phyloP scores from a whole-genome alignment of 2,113 vertebrate genomes.

The Xiphophorus hellerii region DNA sequence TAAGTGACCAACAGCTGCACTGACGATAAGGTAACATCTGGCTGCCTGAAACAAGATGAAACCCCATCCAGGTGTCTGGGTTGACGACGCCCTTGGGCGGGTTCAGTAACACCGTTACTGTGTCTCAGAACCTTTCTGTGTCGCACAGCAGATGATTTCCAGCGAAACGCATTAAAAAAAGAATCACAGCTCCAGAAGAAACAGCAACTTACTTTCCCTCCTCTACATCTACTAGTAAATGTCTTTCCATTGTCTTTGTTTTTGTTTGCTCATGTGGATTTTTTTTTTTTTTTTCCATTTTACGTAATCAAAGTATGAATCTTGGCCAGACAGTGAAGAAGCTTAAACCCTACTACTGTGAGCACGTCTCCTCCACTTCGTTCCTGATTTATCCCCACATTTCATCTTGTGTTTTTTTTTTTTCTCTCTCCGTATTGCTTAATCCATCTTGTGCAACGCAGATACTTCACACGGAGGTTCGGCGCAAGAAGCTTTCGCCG shows the following conservation, averaged over 20 bases:
- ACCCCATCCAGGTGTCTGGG: neutral
- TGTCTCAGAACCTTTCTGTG: neutral
- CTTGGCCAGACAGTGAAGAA: slow-evolving; percentile 41
- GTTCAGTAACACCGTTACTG: neutral
- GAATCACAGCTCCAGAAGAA: neutral
- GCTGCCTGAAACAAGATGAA: neutral
- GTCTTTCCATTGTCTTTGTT: slow-evolving; percentile 6
- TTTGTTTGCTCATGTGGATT: slow-evolving; percentile 8
- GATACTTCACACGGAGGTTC: slow-evolving; percentile 30
- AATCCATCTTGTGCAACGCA: slow-evolving; percentile 41
- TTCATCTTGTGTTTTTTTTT: slow-evolving; percentile 27
- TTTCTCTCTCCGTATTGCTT: slow-evolving; percentile 19
- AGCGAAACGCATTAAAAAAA: slow-evolving; percentile 1
- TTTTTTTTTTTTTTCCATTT: neutral
- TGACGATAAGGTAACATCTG: neutral
- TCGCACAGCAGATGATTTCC: neutral
- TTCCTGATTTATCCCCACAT: slow-evolving; percentile 31
- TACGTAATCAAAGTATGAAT: slow-evolving; percentile 27
- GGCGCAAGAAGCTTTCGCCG: slow-evolving; percentile 47
- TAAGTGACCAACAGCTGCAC: neutral
- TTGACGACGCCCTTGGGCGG: neutral
- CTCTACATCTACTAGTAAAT: slow-evolving; percentile 17
- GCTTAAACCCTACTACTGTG: slow-evolving; percentile 54
- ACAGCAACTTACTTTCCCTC: slow-evolving; percentile 8
- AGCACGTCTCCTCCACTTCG: slow-evolving; percentile 31